These are phyloP conservation scores for Phoenicopterus ruber DNA, from an alignment of 2,113 vertebrate species.

Conservation along the genomic window DNA sequence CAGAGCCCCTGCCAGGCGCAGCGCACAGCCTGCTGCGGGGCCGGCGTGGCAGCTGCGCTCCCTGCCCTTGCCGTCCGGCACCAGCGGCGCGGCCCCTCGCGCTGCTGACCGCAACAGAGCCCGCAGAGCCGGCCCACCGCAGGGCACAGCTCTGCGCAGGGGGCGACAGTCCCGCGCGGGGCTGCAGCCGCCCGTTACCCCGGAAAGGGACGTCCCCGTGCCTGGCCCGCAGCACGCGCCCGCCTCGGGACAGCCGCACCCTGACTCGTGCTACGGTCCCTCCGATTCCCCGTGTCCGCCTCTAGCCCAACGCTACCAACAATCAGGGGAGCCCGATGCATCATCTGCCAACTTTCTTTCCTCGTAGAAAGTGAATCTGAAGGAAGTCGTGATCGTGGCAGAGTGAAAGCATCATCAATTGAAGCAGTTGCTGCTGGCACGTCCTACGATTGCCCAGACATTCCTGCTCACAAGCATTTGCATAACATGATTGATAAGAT, in stretches of 20 bases:
- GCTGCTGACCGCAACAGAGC: not conserved
- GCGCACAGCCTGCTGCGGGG: not conserved
- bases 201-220: accelerated
- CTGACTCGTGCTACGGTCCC: too few species aligned
- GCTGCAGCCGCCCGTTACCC: not conserved
- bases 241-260: too few species aligned
- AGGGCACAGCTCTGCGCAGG: not conserved
- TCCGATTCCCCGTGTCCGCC: not conserved
- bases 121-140: not conserved
- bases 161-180: not conserved
- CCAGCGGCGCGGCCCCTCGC: not conserved
- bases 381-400: accelerated
- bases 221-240: not conserved
- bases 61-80: not conserved
- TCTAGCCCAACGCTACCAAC: accelerated
- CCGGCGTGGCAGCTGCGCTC: not conserved
- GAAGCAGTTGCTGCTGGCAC: not conserved
- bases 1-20: not conserved
- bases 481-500: not conserved
- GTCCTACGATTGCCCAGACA: not conserved
- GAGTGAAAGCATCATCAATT: not conserved
- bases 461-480: not conserved
- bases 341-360: not conserved
- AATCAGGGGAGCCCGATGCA: accelerated
- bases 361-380: not conserved